These are phyloP conservation scores for Anoplopoma fimbria DNA, from an alignment of 2,113 vertebrate genomes.

Conservation along the genomic window DNA sequence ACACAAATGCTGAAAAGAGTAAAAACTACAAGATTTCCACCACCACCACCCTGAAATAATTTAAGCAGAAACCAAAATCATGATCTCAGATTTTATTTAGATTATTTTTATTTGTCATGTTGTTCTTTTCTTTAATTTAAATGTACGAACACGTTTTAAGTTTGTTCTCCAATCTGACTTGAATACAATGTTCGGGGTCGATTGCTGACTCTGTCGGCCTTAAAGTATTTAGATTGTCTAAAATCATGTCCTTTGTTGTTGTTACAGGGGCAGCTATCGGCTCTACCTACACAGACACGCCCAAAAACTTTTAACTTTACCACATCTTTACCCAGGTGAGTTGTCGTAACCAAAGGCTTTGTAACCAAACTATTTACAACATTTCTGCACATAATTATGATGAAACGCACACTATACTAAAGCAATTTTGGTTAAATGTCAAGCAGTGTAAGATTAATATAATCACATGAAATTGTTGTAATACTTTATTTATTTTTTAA, in stretches of 20 bases:
- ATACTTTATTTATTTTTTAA: too few species aligned
- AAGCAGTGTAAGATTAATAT: neutral
- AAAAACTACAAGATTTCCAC: neutral
- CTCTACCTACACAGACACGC: slow-evolving; percentile 9
- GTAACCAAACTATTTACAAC: neutral
- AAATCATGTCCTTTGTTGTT: slow-evolving; percentile 4
- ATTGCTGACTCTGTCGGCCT: neutral
- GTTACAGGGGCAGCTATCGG: slow-evolving; percentile 45
- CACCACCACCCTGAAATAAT: neutral
- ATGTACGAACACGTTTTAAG: neutral
- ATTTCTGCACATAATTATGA: neutral
- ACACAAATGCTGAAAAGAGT: neutral
- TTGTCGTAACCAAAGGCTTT: neutral
- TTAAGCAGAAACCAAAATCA: neutral
- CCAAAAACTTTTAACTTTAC: slow-evolving; percentile 1
- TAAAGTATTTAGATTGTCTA: neutral
- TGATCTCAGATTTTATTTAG: neutral
- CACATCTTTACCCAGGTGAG: slow-evolving; percentile 49
- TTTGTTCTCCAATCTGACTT: too few species aligned
- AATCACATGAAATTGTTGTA: neutral
- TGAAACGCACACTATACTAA: neutral
- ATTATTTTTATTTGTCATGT: neutral
- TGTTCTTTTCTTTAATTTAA: too few species aligned
- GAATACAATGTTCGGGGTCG: neutral
- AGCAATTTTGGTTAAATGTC: neutral